Evolutionary conservation across 2,888 invertebrate genomes (phyloP), one percentile per base, ranked within the genome.

Genomic region (Eurytoma adleriae): DNA sequence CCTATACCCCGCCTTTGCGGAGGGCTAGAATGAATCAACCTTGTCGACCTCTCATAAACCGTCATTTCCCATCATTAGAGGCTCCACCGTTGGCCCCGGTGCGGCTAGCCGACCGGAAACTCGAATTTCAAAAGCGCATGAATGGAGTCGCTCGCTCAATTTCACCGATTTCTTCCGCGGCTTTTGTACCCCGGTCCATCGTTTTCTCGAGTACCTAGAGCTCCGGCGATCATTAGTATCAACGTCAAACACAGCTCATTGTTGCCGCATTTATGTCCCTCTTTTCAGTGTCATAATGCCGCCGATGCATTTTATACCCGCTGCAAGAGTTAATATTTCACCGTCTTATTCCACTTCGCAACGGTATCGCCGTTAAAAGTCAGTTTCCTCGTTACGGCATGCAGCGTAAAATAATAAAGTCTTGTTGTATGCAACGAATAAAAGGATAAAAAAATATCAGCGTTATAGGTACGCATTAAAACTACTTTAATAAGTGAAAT

Each of bases 141-240:
- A 83, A 85, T 86, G 86, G 88, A 88, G 50, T 40, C 56, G 69
- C 73, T 88, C 87, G 88, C 90, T 89, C 90, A 90, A 90, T 90
- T 90, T 89, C 88, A 89, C 89, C 88, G 88, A 88, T 89, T 89
- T 88, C 86, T 86, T 84, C 79, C 69, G 48, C 85, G 83, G 85
- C 86, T 85, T 87, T 89, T 89, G 87, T 88, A 85, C 86, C 2
- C 14, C 52, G 85, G 86, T 85, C 86, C 86, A 88, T 89, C 88
- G 86, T 82, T 77, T 85, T 86, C 84, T 85, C 84, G 83, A 85
- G 83, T 80, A 81, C 84, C 73, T 48, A 18, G n/a, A 7, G 18
- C 18, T 64, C 64, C 48, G n/a, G 48, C 81, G 85, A 88, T 90
- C 89, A 90, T 90, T 90, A 90, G 89, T 72, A 71, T 70, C 75